Evolutionary conservation across 2,113 vertebrate species (phyloP).

Genomic region (Caranx melampygus): DNA sequence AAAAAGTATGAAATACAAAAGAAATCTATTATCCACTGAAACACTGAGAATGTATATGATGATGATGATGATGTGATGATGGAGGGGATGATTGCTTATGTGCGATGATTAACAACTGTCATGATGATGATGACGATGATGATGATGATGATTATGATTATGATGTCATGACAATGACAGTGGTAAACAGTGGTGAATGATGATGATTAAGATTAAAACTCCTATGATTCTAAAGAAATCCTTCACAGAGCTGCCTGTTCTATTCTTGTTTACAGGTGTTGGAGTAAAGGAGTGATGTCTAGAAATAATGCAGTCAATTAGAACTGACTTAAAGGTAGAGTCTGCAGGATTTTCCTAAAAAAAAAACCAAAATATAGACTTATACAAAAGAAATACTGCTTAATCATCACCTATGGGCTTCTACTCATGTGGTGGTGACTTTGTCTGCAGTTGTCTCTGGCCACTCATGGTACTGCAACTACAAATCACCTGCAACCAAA

Average conservation of each 20-base stretch:
- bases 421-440: no score
- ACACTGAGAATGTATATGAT: conserved; percentile 64
- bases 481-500: no score
- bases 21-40: conserved; percentile 64
- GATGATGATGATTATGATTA: conserved; percentile 47
- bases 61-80: conserved; percentile 41
- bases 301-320: no score
- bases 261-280: background rate
- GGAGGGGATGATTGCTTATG: conserved; percentile 45
- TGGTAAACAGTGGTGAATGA: conserved; percentile 49
- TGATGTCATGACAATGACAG: conserved; percentile 30
- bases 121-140: conserved; percentile 51
- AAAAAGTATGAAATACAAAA: conserved; percentile 67
- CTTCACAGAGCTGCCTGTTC: conserved; percentile 16
- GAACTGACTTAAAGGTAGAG: no score
- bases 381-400: no score
- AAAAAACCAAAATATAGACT: no score
- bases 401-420: no score
- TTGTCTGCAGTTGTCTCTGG: no score
- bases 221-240: conserved; percentile 66
- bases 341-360: no score
- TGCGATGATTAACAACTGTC: conserved; percentile 41
- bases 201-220: conserved; percentile 73
- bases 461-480: no score
- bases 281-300: no score